Evolutionary conservation across 1,140 invertebrate genomes (phyloP).

Genomic region (Trinorchestia longiramus): DNA sequence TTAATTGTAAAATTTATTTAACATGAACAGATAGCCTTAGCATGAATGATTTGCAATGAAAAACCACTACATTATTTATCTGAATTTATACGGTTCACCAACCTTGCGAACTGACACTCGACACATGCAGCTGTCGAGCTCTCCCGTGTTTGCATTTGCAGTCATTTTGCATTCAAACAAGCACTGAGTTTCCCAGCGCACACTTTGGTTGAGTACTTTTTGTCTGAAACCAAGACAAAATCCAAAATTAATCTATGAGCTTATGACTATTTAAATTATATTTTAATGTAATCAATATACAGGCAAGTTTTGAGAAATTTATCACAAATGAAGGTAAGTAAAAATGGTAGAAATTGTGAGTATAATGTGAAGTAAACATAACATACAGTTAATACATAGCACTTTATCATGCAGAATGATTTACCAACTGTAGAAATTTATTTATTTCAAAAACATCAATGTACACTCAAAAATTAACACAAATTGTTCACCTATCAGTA

Average conservation of each 20-base stretch:
- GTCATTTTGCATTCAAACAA: conserved; percentile 96
- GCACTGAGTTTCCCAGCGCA: conserved; percentile 91
- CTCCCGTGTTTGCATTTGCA: conserved; percentile 89
- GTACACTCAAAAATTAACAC: no score
- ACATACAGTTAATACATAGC: no score
- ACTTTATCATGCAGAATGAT: no score
- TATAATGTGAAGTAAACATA: no score
- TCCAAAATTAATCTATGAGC: conserved; percentile 57
- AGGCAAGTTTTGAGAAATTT: no score
- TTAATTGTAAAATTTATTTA: background rate
- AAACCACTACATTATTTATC: background rate
- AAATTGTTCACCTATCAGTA: no score
- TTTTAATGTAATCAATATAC: no score
- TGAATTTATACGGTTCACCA: conserved; percentile 69
- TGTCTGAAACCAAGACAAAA: conserved; percentile 77
- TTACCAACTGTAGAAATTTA: no score
- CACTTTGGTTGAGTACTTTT: conserved; percentile 92
- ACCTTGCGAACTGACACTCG: conserved; percentile 96
- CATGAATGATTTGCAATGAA: background rate
- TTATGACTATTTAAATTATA: background rate
- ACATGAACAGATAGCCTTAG: background rate
- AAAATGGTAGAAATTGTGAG: no score
- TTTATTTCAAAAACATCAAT: no score
- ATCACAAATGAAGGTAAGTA: no score
- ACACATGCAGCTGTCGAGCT: conserved; percentile 76